Conservation (phyloP, 2,113 vertebrate genomes). For the Hucho hucho region DNA sequence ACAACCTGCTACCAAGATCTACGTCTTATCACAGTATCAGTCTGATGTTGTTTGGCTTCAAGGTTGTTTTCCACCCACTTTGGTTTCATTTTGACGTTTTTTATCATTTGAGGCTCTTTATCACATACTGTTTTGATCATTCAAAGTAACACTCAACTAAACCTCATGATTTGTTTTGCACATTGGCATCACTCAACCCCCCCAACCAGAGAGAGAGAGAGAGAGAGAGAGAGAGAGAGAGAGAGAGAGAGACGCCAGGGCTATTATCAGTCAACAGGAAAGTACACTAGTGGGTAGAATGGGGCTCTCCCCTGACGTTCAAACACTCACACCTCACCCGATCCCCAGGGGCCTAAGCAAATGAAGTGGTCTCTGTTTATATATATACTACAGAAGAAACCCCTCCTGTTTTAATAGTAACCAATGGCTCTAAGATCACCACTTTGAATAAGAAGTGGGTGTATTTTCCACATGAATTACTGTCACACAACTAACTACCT, state of each 20-base stretch:
- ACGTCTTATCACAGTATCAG: not conserved
- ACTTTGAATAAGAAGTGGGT: not conserved
- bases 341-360: not conserved
- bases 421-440: not conserved
- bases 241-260: not conserved
- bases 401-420: not conserved
- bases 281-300: too few species aligned
- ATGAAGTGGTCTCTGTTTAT: too few species aligned
- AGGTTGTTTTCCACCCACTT: not conserved
- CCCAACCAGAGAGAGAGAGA: not conserved
- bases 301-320: constrained; percentile 24
- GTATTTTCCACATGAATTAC: not conserved
- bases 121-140: not conserved
- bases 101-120: not conserved
- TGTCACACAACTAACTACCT: not conserved
- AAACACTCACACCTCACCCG: not conserved
- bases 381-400: not conserved
- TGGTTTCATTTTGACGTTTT: not conserved
- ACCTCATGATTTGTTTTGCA: not conserved
- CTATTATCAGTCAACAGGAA: too few species aligned
- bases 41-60: not conserved
- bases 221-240: not conserved
- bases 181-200: too few species aligned
- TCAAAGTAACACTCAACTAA: not conserved
- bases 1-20: not conserved